Conservation (phyloP, 2,888 invertebrate genomes). For the Macroteleia sp. region DNA sequence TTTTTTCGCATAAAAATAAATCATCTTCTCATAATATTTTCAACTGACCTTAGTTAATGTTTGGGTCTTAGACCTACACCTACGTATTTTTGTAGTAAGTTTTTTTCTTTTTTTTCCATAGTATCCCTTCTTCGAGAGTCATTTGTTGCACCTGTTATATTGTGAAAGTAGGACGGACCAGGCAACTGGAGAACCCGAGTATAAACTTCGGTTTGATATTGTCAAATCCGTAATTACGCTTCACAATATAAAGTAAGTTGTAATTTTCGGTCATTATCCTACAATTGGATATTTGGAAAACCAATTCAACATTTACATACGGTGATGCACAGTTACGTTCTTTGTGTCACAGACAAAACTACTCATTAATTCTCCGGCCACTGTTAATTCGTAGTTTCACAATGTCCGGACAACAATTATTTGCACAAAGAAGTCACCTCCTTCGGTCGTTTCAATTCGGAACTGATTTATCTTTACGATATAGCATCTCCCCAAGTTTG, state of each 20-base stretch:
- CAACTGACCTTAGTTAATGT: slow-evolving; percentile 48
- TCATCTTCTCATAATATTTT: slow-evolving; percentile 1
- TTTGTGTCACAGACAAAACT: not conserved
- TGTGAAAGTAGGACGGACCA: slow-evolving; percentile 45
- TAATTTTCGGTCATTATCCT: slow-evolving; percentile 25
- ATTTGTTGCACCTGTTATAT: slow-evolving; percentile 44
- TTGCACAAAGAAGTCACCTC: too few species aligned
- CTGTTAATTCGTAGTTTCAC: slow-evolving; percentile 2
- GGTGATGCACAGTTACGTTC: not conserved
- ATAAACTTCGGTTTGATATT: slow-evolving; percentile 24
- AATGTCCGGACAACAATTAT: too few species aligned
- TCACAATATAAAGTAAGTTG: slow-evolving; percentile 8
- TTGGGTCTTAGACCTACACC: slow-evolving; percentile 20
- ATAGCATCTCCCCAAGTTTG: too few species aligned
- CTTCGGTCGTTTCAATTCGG: too few species aligned
- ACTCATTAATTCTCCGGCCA: slow-evolving; percentile 1
- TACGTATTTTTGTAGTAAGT: slow-evolving; percentile 27
- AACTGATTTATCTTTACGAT: too few species aligned
- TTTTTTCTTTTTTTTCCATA: too few species aligned
- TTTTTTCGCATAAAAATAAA: not conserved
- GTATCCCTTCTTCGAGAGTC: slow-evolving; percentile 22
- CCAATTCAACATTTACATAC: slow-evolving; percentile 4
- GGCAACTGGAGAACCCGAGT: not conserved
- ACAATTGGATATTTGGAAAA: slow-evolving; percentile 11
- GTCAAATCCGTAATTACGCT: slow-evolving; percentile 42